Conservation (phyloP, 2,888 invertebrate species). For the Drosophila affinis region DNA sequence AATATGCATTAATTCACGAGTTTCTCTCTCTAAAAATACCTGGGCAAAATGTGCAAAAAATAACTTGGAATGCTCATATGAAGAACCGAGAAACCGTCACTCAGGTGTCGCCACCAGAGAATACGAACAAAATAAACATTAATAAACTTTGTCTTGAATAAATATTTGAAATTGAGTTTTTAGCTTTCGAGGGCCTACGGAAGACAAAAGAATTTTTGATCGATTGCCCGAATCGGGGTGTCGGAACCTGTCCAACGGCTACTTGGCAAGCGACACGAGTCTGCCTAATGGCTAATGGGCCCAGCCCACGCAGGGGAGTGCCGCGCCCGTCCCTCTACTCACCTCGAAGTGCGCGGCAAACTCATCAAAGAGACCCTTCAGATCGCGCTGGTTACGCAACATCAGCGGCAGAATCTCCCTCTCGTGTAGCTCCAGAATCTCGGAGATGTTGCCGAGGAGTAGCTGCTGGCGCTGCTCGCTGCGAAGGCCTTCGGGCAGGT, state of each 20-base stretch:
- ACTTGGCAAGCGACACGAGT: conserved; percentile 40
- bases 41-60: conserved; percentile 5
- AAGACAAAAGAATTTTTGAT: conserved; percentile 48
- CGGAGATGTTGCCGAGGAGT: conserved; percentile 95
- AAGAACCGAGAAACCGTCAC: conserved; percentile 29
- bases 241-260: conserved; percentile 59
- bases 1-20: conserved; percentile 53
- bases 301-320: conserved; percentile 18
- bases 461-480: conserved; percentile 72
- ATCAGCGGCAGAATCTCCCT: conserved; percentile 81
- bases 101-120: conserved; percentile 40
- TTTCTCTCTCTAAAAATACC: conserved; percentile 12
- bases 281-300: conserved; percentile 30
- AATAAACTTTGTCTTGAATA: conserved; percentile 6
- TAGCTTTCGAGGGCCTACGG: conserved; percentile 27
- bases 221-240: conserved; percentile 39
- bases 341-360: conserved; percentile 81
- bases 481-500: conserved; percentile 76
- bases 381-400: conserved; percentile 80
- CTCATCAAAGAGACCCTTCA: conserved; percentile 82
- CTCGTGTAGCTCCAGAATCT: conserved; percentile 93
- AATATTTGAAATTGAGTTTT: conserved; percentile 59
- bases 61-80: conserved; percentile 8
- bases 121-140: neutral
- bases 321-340: conserved; percentile 51